Evolutionary conservation across 1,140 invertebrate genomes (phyloP).

Genomic region (Phthorimaea operculella): DNA sequence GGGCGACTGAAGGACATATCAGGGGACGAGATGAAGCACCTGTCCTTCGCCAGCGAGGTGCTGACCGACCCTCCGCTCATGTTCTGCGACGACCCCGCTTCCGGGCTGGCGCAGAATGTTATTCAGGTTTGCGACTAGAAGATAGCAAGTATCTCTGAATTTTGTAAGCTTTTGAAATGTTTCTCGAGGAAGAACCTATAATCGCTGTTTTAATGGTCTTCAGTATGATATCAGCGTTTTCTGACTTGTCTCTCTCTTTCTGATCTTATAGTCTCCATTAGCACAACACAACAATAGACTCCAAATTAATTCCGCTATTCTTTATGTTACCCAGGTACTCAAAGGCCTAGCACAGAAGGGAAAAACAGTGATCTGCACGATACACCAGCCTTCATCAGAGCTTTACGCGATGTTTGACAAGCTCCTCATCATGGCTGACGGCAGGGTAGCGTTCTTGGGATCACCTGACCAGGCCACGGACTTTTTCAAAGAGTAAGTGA

Average conservation of each 20-base stretch:
- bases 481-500: conserved; percentile 85
- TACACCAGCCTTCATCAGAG: conserved; percentile 97
- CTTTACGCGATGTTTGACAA: conserved; percentile 93
- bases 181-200: too few relatives aligned
- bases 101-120: conserved; percentile 87
- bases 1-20: conserved; percentile 92
- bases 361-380: conserved; percentile 93
- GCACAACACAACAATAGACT: too few relatives aligned
- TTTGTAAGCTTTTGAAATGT: too few relatives aligned
- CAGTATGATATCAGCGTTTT: too few relatives aligned
- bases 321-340: conserved; percentile 64
- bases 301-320: too few relatives aligned
- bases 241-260: too few relatives aligned
- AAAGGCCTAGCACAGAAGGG: conserved; percentile 83
- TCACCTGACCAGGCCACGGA: conserved; percentile 79
- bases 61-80: conserved; percentile 94
- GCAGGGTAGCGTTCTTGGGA: conserved; percentile 90
- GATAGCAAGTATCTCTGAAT: too few relatives aligned
- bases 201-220: too few relatives aligned
- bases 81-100: conserved; percentile 98
- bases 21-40: conserved; percentile 93
- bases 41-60: conserved; percentile 97
- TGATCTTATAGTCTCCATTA: too few relatives aligned
- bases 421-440: conserved; percentile 91
- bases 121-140: conserved; percentile 80